These are phyloP conservation scores for Pseudochromis fuscus DNA, from an alignment of 2,797 vertebrate genomes.

Conservation along the genomic window DNA sequence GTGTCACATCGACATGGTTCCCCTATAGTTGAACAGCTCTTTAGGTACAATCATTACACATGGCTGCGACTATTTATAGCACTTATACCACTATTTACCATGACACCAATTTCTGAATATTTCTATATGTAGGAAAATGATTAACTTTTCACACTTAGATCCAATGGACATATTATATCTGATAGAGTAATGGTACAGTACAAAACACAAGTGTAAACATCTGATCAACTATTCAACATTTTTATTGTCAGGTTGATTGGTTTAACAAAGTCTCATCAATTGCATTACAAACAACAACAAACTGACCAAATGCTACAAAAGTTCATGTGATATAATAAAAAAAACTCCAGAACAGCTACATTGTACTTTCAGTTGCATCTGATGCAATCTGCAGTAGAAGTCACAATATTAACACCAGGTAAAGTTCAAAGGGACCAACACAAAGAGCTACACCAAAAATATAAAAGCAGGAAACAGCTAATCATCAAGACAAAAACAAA, in stretches of 20 bases:
- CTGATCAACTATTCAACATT: too few relatives aligned
- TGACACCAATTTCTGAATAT: not conserved
- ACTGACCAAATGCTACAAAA: not conserved
- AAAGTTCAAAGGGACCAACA: slow-evolving; percentile 4
- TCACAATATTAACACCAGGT: not conserved
- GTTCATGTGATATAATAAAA: not conserved
- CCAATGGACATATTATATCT: too few relatives aligned
- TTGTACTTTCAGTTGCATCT: not conserved
- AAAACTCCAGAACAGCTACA: not conserved
- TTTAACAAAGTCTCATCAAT: too few relatives aligned
- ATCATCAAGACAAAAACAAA: slow-evolving; percentile 11
- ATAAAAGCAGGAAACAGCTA: not conserved
- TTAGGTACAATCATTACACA: slow-evolving; percentile 7
- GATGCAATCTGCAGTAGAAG: not conserved
- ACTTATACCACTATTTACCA: not conserved
- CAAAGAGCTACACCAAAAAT: not conserved
- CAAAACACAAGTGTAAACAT: too few relatives aligned
- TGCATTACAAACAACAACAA: too few relatives aligned
- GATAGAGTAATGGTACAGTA: too few relatives aligned
- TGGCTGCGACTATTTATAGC: slow-evolving; percentile 10
- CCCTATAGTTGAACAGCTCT: not conserved
- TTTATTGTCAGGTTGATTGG: too few relatives aligned
- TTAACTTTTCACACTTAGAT: too few relatives aligned
- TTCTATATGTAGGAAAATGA: too few relatives aligned
- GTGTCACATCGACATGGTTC: not conserved